Evolutionary conservation across 2,797 vertebrate genomes (phyloP).

Genomic region (Gymnopithys bicolor): DNA sequence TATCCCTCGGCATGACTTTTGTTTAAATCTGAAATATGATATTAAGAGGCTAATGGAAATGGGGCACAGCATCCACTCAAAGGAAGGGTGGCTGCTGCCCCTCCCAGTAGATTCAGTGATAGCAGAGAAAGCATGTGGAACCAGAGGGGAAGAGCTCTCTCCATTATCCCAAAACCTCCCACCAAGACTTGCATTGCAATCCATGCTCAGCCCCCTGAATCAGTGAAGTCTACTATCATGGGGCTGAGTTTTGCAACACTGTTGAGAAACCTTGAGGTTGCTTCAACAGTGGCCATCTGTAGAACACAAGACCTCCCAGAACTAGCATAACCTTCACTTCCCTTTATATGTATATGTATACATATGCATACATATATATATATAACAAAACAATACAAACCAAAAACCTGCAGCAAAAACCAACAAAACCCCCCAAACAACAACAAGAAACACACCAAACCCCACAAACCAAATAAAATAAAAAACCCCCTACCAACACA

Average conservation of each 20-base stretch:
- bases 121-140: not conserved
- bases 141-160: not conserved
- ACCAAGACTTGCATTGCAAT: not conserved
- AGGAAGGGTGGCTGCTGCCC: not conserved
- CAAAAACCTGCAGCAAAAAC: no score
- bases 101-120: not conserved
- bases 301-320: not conserved
- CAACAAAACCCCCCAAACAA: no score
- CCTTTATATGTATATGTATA: not conserved
- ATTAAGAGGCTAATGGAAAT: not conserved
- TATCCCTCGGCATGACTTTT: not conserved
- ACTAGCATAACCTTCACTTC: not conserved
- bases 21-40: not conserved
- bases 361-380: no score
- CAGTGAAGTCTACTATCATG: fast-evolving
- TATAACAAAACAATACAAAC: not conserved
- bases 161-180: not conserved
- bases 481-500: not conserved
- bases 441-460: no score
- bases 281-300: not conserved
- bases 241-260: not conserved
- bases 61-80: not conserved
- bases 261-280: not conserved
- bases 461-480: no score
- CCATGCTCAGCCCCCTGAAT: fast-evolving